Evolutionary conservation across 2,113 vertebrate genomes (phyloP).

Genomic region (Thunnus thynnus): DNA sequence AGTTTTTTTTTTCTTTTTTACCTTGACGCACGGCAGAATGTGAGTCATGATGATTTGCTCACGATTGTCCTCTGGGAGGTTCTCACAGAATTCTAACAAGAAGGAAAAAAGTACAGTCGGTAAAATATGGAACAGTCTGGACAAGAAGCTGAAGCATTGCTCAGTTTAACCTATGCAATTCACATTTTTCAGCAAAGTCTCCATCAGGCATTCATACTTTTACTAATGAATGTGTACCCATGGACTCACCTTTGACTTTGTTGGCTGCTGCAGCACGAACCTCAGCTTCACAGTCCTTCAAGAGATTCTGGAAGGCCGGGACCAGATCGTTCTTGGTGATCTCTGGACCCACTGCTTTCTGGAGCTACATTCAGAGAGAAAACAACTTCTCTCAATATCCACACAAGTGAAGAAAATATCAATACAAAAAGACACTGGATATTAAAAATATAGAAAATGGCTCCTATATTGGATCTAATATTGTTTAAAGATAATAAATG

Average conservation of each 20-base stretch:
- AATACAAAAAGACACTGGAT: background rate
- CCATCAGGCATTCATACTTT: background rate
- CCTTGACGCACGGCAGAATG: conserved; percentile 93
- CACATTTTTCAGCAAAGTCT: background rate
- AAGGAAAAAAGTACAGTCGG: conserved; percentile 12
- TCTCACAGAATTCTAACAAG: conserved; percentile 91
- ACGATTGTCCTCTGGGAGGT: conserved; percentile 90
- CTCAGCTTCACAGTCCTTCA: conserved; percentile 94
- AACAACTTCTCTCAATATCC: background rate
- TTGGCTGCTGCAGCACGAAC: conserved; percentile 92
- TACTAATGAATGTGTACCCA: background rate
- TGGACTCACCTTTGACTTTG: conserved; percentile 90
- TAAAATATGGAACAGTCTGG: background rate
- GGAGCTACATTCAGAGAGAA: conserved; percentile 83
- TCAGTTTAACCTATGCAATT: background rate
- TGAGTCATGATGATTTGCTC: conserved; percentile 94
- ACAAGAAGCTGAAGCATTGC: background rate
- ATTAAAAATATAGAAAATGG: no score
- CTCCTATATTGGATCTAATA: no score
- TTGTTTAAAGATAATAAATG: no score
- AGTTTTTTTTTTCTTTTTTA: conserved; percentile 68
- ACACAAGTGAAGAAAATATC: background rate
- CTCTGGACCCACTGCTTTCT: conserved; percentile 93
- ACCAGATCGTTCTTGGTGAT: conserved; percentile 93
- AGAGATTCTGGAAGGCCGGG: conserved; percentile 92